Evolutionary conservation across 92 coral and sea anemone species (phyloP).

Genomic region (Desmophyllum pertusum): DNA sequence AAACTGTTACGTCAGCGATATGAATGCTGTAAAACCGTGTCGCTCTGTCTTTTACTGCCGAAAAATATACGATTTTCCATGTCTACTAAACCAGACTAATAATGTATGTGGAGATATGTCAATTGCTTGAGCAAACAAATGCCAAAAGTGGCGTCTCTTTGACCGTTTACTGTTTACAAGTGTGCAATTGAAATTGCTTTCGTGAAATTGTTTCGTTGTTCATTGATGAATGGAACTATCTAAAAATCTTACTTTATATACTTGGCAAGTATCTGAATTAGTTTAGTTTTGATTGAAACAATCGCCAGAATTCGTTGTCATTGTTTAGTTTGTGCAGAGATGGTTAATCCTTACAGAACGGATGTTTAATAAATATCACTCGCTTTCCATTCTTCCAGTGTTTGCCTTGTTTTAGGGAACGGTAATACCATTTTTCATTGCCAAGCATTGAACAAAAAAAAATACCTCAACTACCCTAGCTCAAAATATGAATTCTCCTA

Average conservation of each 20-base stretch:
- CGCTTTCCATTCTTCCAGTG: not conserved
- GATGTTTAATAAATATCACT: conserved; percentile 12
- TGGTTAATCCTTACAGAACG: conserved; percentile 2
- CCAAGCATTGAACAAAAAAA: not conserved
- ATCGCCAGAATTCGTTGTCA: not conserved
- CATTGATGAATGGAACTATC: too few species aligned
- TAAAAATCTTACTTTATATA: too few species aligned
- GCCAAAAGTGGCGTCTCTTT: not conserved
- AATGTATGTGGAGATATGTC: not conserved
- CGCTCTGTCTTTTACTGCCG: not conserved
- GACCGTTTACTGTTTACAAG: not conserved
- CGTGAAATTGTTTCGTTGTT: too few species aligned
- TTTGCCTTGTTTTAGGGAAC: not conserved
- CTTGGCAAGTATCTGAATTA: too few species aligned
- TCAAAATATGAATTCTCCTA: too few species aligned
- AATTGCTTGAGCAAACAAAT: not conserved
- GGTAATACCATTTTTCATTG: not conserved
- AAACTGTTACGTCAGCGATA: too few species aligned
- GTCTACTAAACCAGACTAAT: not conserved
- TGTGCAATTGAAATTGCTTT: not conserved
- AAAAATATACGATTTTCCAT: not conserved
- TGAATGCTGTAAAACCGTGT: too few species aligned
- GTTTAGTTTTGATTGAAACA: not conserved
- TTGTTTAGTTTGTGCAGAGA: not conserved
- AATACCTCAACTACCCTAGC: too few species aligned